Evolutionary conservation across 2,113 vertebrate genomes (phyloP).

Genomic region (Hippocampus barbouri): DNA sequence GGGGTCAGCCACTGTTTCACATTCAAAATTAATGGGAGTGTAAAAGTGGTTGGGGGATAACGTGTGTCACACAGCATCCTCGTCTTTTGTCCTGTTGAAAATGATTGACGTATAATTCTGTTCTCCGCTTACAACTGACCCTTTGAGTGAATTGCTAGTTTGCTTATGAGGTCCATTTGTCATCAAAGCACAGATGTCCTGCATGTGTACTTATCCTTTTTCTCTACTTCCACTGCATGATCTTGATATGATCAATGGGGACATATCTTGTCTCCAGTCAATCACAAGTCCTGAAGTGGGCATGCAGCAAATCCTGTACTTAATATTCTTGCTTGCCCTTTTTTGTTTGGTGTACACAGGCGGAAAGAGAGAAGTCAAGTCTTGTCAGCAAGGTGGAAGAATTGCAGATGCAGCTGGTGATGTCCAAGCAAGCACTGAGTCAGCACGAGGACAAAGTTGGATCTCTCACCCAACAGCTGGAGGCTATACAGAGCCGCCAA

Average conservation of each 20-base stretch:
- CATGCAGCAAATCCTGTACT: not conserved
- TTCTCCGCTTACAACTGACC: not conserved
- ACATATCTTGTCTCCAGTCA: not conserved
- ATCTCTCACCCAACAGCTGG: conserved; percentile 69
- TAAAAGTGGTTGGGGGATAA: conserved; percentile 8
- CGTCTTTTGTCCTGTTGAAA: conserved; percentile 8
- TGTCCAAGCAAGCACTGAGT: conserved; percentile 68
- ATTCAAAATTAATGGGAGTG: conserved; percentile 50
- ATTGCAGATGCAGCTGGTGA: conserved; percentile 73
- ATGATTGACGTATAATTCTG: not conserved
- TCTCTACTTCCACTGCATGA: not conserved
- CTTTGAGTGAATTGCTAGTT: not conserved
- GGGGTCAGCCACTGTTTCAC: conserved; percentile 20
- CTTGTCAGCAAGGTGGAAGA: conserved; percentile 72
- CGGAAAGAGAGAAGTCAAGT: conserved; percentile 73
- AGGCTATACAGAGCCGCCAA: conserved; percentile 56
- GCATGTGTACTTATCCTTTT: not conserved
- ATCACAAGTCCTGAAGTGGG: not conserved
- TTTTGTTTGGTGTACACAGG: conserved; percentile 45
- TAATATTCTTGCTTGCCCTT: not conserved
- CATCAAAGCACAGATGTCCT: not conserved
- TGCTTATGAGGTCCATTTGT: not conserved
- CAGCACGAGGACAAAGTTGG: conserved; percentile 74
- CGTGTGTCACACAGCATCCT: conserved; percentile 3
- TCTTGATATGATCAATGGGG: not conserved